Evolutionary conservation across 2,888 invertebrate species (phyloP).

Genomic region (Drosophila flavopinicola): DNA sequence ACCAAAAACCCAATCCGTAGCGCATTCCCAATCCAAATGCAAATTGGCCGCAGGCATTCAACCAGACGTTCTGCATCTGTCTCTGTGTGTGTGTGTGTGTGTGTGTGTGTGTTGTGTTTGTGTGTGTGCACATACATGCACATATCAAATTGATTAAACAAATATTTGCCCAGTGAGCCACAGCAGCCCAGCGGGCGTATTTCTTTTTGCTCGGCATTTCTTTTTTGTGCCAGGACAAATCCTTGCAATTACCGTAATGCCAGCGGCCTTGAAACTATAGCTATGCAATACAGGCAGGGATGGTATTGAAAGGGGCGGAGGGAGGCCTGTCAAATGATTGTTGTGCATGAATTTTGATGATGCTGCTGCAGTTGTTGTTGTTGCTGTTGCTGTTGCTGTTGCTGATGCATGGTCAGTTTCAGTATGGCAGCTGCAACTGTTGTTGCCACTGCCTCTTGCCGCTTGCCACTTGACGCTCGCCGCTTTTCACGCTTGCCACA

Average conservation of each 20-base stretch:
- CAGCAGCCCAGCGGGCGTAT: constrained; percentile 32
- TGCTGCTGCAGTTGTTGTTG: constrained; percentile 12
- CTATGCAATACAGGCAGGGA: neutral
- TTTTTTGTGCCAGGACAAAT: constrained; percentile 49
- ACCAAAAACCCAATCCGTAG: constrained; percentile 36
- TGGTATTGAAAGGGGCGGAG: neutral
- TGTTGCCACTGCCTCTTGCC: constrained; percentile 16
- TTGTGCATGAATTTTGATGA: constrained; percentile 51
- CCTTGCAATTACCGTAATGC: constrained; percentile 74
- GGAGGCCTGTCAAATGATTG: constrained; percentile 22
- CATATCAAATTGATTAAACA: constrained; percentile 72
- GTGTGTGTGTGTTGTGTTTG: constrained; percentile 14
- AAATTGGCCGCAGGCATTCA: constrained; percentile 74
- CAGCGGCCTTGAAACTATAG: constrained; percentile 64
- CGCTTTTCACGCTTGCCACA: constrained; percentile 7
- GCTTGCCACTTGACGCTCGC: constrained; percentile 15
- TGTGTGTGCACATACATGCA: constrained; percentile 16
- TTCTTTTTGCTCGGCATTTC: constrained; percentile 2
- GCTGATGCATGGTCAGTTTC: constrained; percentile 3
- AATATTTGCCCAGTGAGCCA: constrained; percentile 68
- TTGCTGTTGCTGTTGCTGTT: constrained; percentile 1
- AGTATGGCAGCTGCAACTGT: constrained; percentile 21
- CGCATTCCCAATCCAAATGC: constrained; percentile 59
- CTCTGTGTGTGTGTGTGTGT: neutral
- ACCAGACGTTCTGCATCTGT: constrained; percentile 30